Conservation (phyloP, 1,140 invertebrate species). For the Pogonus chalceus region DNA sequence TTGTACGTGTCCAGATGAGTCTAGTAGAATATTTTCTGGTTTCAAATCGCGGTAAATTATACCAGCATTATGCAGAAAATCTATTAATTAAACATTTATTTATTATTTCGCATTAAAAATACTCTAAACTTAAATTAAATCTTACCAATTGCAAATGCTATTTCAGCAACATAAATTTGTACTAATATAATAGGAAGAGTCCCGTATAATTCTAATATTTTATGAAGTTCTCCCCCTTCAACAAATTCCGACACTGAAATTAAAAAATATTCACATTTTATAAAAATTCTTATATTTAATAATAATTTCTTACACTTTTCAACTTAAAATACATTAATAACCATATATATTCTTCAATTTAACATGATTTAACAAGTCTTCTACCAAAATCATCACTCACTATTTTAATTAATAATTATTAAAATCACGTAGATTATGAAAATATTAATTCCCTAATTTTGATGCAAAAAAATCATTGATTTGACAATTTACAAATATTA, state of each 20-base stretch:
- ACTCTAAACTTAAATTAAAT: neutral
- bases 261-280: slow-evolving; percentile 12
- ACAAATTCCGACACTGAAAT: slow-evolving; percentile 72
- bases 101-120: slow-evolving; percentile 8
- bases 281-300: neutral
- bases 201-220: slow-evolving; percentile 55
- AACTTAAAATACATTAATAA: too few species aligned
- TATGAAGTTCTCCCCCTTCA: slow-evolving; percentile 68
- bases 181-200: slow-evolving; percentile 66
- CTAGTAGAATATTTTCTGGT: slow-evolving; percentile 83
- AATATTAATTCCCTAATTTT: too few species aligned
- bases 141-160: slow-evolving; percentile 73
- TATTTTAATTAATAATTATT: too few species aligned
- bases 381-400: neutral
- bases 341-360: neutral
- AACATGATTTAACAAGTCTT: neutral
- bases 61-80: slow-evolving; percentile 85
- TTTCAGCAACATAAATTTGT: slow-evolving; percentile 71
- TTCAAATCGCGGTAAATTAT: slow-evolving; percentile 87
- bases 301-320: neutral
- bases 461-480: too few species aligned
- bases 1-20: slow-evolving; percentile 65
- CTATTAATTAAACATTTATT: slow-evolving; percentile 37
- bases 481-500: too few species aligned
- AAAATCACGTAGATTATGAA: too few species aligned